phyloP scores from a whole-genome alignment of 2,888 invertebrate genomes.

The Epirrita christyi region DNA sequence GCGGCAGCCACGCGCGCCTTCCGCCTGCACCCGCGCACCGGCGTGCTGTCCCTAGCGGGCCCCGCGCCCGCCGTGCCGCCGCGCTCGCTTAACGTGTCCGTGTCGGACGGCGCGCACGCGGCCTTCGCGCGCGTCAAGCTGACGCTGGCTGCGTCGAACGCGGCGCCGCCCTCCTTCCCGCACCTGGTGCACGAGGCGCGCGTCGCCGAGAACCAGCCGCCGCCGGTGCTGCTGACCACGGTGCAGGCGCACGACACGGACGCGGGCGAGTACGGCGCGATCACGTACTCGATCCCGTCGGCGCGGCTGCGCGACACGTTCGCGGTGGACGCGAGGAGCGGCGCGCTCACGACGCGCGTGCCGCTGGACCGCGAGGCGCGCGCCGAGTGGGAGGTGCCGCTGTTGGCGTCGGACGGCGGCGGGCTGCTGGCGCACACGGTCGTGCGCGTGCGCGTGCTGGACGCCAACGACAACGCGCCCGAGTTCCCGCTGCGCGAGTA shows the following conservation, averaged over 20 bases:
- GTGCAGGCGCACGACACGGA: slow-evolving; percentile 93
- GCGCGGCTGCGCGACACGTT: slow-evolving; percentile 89
- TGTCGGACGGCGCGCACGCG: slow-evolving; percentile 97
- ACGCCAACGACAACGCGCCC: slow-evolving; percentile 94
- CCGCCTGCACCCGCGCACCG: slow-evolving; percentile 59
- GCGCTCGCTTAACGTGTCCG: slow-evolving; percentile 93
- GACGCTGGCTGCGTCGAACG: slow-evolving; percentile 90
- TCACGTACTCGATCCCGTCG: slow-evolving; percentile 92
- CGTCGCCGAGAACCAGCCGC: slow-evolving; percentile 91
- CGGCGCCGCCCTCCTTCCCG: slow-evolving; percentile 91
- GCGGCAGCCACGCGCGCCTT: slow-evolving; percentile 52
- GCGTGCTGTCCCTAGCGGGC: slow-evolving; percentile 61
- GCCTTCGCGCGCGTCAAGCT: slow-evolving; percentile 93
- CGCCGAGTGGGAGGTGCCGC: slow-evolving; percentile 85
- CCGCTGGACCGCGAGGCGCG: slow-evolving; percentile 90
- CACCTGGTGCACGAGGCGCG: slow-evolving; percentile 91
- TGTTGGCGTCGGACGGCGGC: slow-evolving; percentile 93
- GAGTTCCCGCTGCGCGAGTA: slow-evolving; percentile 91
- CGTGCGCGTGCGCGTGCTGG: slow-evolving; percentile 91
- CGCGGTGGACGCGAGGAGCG: slow-evolving; percentile 88
- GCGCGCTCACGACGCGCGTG: slow-evolving; percentile 88
- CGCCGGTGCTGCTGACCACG: slow-evolving; percentile 89
- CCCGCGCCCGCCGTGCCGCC: slow-evolving; percentile 82
- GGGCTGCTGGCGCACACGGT: slow-evolving; percentile 90
- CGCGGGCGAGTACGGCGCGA: slow-evolving; percentile 89